Evolutionary conservation across 1,140 invertebrate species (phyloP), one percentile per base, ranked within the genome.

Genomic region (Diorhabda carinulata): DNA sequence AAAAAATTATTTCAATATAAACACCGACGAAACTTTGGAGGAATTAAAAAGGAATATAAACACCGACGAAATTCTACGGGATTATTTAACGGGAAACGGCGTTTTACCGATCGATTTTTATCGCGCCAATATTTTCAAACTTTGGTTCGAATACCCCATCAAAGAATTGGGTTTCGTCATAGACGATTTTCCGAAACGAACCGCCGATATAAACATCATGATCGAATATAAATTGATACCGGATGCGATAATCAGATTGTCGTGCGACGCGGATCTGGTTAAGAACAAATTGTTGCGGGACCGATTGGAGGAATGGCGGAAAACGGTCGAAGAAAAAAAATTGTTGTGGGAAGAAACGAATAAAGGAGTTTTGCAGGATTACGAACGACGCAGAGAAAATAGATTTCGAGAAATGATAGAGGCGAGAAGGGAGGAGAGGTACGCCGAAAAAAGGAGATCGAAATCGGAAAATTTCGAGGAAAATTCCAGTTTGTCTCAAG

Each of bases 141-240:
- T 83, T 66, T 87, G 85, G 85, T 83, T 83, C 73, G 67, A 83
- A 58, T 70, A 81, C 58, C 83, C 84, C 3, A 83, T 79, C 74
- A 73, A 70, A 58, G 68, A 63, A n/a, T 77, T 68, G 43, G 86
- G 86, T 40, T 77, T 86, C 72, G 79, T 87, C n/a, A 71, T 88
- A 43, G 84, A 87, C 75, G 84, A 82, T 60, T 88, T 85, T 79
- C 87, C 87, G 8, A 83, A 81, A 72, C 76, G 81, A 45, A 72
- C 80, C 6, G 72, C 73, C 63, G 86, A 88, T 77, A 73, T 84
- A 5, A 80, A 85, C 61, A 77, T 81, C 42, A 85, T 86, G 80
- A 47, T 82, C 25, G 57, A 78, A 40, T 72, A 80, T 71, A 84
- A 77, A 75, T 74, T 81, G 43, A 82, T 88, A 43, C 87, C 87